These are phyloP conservation scores for Wasmannia auropunctata DNA, from an alignment of 1,140 invertebrate species.

Conservation along the genomic window DNA sequence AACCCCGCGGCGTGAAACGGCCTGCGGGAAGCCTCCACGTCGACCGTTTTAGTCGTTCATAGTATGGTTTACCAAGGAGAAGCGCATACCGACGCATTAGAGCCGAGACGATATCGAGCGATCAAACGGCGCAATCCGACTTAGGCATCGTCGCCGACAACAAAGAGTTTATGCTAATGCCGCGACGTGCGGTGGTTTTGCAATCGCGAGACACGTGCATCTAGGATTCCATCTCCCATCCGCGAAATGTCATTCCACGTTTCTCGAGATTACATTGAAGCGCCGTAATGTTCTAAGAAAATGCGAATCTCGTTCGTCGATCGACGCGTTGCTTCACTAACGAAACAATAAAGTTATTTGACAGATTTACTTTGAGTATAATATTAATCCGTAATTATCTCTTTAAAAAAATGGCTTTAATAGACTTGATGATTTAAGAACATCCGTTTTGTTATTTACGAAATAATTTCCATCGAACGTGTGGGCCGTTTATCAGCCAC, in stretches of 20 bases:
- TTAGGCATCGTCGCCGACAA: conserved; percentile 11
- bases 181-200: conserved; percentile 29
- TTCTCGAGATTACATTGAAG: neutral
- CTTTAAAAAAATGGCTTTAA: neutral
- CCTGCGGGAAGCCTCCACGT: neutral
- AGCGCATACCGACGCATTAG: conserved; percentile 28
- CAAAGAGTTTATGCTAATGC: conserved; percentile 54
- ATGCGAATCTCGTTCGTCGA: neutral
- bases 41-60: neutral
- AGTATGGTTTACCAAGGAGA: neutral
- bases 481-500: neutral
- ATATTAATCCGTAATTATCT: neutral
- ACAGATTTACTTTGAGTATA: neutral
- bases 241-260: conserved; percentile 27
- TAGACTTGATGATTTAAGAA: neutral
- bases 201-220: conserved; percentile 36
- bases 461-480: neutral
- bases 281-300: neutral
- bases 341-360: neutral
- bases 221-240: neutral
- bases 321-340: neutral
- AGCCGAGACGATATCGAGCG: conserved; percentile 20
- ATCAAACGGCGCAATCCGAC: conserved; percentile 18
- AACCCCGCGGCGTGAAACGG: neutral
- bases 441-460: neutral